These are phyloP conservation scores for Eurystomus glaucurus DNA, from an alignment of 2,797 vertebrate species.

Conservation along the genomic window DNA sequence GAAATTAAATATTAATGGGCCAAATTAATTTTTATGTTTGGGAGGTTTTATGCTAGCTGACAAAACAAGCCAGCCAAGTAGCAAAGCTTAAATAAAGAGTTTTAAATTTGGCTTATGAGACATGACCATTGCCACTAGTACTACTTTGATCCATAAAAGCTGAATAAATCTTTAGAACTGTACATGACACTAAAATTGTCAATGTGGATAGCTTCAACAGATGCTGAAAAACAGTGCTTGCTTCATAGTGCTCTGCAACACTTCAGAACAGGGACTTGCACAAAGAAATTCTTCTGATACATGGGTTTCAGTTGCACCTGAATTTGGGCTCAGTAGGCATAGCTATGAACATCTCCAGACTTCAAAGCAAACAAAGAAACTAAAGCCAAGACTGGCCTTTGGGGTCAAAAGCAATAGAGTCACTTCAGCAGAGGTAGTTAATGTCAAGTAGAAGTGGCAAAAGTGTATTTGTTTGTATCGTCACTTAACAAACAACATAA, in stretches of 20 bases:
- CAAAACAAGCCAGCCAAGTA: not conserved
- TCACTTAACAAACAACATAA: not conserved
- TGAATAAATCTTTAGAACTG: not conserved
- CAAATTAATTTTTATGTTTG: not conserved
- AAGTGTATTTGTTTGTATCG: not conserved
- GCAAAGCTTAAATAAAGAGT: slow-evolving; percentile 5
- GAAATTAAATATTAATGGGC: not conserved
- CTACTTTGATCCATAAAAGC: not conserved
- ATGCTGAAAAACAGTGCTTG: not conserved
- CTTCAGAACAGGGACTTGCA: not conserved
- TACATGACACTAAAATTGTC: not conserved
- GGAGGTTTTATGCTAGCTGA: not conserved
- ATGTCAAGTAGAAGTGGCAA: not conserved
- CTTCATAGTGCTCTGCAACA: not conserved
- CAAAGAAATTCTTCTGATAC: not conserved
- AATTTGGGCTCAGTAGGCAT: not conserved
- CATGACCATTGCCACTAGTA: not conserved
- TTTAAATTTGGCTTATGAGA: not conserved
- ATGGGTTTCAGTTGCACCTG: not conserved
- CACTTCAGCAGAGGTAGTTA: not conserved
- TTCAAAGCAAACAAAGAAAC: not conserved
- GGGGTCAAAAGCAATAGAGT: not conserved
- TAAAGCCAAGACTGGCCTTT: not conserved
- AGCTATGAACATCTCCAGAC: not conserved
- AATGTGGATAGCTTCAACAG: not conserved